Evolutionary conservation across 2,113 vertebrate species (phyloP), one percentile per base, ranked within the genome.

Genomic region (Tursiops truncatus): DNA sequence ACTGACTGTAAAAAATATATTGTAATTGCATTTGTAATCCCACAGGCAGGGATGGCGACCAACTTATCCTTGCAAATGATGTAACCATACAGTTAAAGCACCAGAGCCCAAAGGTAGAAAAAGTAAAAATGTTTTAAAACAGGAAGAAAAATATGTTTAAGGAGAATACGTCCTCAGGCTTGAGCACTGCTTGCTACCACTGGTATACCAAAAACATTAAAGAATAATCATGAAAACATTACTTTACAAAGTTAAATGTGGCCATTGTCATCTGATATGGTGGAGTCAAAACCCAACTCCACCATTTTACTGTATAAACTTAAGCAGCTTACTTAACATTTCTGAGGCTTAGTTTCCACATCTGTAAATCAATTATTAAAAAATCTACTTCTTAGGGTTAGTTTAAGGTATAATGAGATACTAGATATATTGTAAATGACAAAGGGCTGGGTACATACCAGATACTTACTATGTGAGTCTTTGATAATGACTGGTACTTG

Each of bases 31-130:
- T 62, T 71, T 94, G 38, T 88, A 77, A 95, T 88, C 63, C 74
- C 88, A 91, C 31, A 94, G 20, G 50, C 56, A 95, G 44, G 56
- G 9, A 91, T 33, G 44, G 87, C 47, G 28, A 89, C 47, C 86
- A 94, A 89, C 36, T 77, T 63, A 85, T 47, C 85, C 82, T 82
- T 91, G 91, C 68, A 94, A 97, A 95, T 68, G 62, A 94, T 94
- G 47, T 80, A 90, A 94, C 50, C 62, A 50, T 20, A 94, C 5
- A 76, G 62, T 82, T 96, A 84, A 94, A 92, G 33, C 44, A 74
- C 41, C 33, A 71, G 50, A 95, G 80, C 47, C 47, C 28, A 87
- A 92, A 95, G 31, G 23, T 33, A 93, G n/a, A 44, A 93, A 93
- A 92, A 38, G 92, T 81, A 86, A 73, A 77, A 86, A 95, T 73